These are phyloP conservation scores for Thymallus thymallus DNA, from an alignment of 2,113 vertebrate species.

Conservation along the genomic window DNA sequence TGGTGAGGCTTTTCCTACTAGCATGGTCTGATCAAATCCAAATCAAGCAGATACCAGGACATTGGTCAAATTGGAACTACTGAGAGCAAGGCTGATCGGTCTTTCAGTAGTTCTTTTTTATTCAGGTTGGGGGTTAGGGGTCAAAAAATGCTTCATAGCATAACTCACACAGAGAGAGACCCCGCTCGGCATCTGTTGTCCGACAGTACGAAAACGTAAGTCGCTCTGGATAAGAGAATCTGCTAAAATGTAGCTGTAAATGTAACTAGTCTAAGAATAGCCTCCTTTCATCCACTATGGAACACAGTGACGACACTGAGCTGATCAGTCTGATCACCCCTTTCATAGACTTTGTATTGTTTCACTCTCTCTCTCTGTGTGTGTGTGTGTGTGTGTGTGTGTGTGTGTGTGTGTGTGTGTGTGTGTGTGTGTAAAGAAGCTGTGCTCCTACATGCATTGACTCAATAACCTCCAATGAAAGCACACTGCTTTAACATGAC, in stretches of 20 bases:
- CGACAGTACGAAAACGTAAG: too few species aligned
- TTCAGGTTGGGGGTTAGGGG: constrained; percentile 39
- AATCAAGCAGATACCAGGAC: not conserved
- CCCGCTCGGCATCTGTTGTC: constrained; percentile 35
- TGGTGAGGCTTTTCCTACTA: too few species aligned
- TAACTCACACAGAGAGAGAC: constrained; percentile 27
- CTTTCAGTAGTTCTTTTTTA: constrained; percentile 19
- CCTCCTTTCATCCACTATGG: constrained; percentile 51
- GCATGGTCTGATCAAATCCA: too few species aligned
- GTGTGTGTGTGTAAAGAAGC: not conserved
- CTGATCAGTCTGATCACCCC: constrained; percentile 50
- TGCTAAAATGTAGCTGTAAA: too few species aligned
- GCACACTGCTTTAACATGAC: constrained; percentile 2
- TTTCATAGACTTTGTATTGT: constrained; percentile 49
- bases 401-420: too few species aligned
- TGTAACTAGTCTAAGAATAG: constrained; percentile 40
- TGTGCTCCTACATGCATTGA: constrained; percentile 2
- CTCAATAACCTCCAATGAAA: constrained; percentile 26
- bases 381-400: not conserved
- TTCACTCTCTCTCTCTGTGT: constrained; percentile 6
- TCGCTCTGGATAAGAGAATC: too few species aligned
- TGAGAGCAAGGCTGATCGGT: not conserved
- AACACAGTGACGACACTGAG: constrained; percentile 46
- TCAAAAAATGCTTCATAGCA: constrained; percentile 56
- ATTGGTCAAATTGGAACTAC: not conserved